Evolutionary conservation across 1,140 invertebrate genomes (phyloP).

Genomic region (Drosophila gunungcola): DNA sequence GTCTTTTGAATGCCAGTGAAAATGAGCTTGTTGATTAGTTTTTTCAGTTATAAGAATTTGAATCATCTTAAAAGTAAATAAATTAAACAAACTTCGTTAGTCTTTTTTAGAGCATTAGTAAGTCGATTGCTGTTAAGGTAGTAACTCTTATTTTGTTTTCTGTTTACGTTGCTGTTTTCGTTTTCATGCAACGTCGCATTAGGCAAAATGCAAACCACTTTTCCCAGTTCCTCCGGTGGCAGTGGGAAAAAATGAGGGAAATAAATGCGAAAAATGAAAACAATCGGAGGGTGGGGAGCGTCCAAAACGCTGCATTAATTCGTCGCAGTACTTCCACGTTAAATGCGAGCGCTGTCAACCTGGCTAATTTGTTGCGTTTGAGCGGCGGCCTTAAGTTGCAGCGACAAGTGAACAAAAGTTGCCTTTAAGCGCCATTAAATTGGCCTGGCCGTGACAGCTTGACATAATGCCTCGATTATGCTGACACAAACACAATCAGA

Average conservation of each 20-base stretch:
- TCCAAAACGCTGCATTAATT: conserved; percentile 41
- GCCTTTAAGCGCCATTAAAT: conserved; percentile 46
- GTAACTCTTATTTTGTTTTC: conserved; percentile 46
- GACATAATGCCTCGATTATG: conserved; percentile 68
- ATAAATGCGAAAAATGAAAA: conserved; percentile 22
- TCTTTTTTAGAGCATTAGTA: conserved; percentile 11
- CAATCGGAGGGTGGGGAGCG: neutral
- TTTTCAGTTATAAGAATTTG: too few relatives aligned
- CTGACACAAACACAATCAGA: conserved; percentile 49
- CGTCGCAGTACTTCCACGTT: conserved; percentile 12
- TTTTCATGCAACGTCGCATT: conserved; percentile 63
- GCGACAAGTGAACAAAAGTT: conserved; percentile 10
- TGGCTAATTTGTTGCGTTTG: conserved; percentile 41
- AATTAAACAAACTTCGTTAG: neutral
- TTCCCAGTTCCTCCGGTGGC: conserved; percentile 12
- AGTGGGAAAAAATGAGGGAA: neutral
- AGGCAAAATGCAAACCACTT: conserved; percentile 59
- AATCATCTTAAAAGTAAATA: too few relatives aligned
- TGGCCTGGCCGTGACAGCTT: conserved; percentile 55
- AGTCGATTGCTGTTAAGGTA: neutral
- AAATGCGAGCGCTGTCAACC: conserved; percentile 34
- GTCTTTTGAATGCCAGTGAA: too few relatives aligned
- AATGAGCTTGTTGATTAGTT: too few relatives aligned
- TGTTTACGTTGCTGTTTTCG: conserved; percentile 58
- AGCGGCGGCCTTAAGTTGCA: conserved; percentile 12